Conservation (phyloP, 2,113 vertebrate species). For the Tamias sibiricus region DNA sequence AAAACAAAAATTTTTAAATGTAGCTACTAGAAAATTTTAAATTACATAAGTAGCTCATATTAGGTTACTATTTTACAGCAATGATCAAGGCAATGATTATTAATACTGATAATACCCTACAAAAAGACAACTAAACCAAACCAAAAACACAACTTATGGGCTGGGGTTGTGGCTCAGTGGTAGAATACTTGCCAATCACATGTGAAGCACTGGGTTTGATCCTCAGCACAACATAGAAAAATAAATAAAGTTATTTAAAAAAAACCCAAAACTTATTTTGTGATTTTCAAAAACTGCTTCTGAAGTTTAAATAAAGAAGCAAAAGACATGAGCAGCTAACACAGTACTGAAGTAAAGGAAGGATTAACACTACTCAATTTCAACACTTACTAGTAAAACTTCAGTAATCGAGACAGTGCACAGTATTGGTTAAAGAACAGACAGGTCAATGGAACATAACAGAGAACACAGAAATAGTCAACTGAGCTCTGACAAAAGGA, state of each 20-base stretch:
- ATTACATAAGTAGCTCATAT: not conserved
- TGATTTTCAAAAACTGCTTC: not conserved
- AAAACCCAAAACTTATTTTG: not conserved
- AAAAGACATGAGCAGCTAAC: not conserved
- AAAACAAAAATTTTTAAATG: not conserved
- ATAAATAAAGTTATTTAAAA: too few relatives aligned
- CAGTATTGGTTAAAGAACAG: not conserved
- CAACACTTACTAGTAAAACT: not conserved
- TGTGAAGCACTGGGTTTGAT: too few relatives aligned
- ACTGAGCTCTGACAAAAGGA: not conserved
- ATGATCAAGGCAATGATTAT: not conserved
- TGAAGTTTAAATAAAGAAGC: not conserved
- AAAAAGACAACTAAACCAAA: not conserved
- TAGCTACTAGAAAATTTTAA: slow-evolving; percentile 10
- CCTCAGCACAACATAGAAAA: too few relatives aligned
- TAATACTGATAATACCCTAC: not conserved
- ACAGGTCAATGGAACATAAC: not conserved
- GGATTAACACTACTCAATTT: not conserved
- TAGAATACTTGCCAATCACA: too few relatives aligned
- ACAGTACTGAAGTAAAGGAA: not conserved
- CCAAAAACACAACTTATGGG: not conserved
- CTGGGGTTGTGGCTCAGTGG: too few relatives aligned
- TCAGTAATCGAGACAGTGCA: not conserved
- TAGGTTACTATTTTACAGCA: not conserved
- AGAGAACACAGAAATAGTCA: not conserved